A percentile compares a stretch with the other conserved stretches of the same genome.
Evolutionary conservation across 1,140 invertebrate genomes (phyloP).

Genomic region (Drosophila carrolli): DNA sequence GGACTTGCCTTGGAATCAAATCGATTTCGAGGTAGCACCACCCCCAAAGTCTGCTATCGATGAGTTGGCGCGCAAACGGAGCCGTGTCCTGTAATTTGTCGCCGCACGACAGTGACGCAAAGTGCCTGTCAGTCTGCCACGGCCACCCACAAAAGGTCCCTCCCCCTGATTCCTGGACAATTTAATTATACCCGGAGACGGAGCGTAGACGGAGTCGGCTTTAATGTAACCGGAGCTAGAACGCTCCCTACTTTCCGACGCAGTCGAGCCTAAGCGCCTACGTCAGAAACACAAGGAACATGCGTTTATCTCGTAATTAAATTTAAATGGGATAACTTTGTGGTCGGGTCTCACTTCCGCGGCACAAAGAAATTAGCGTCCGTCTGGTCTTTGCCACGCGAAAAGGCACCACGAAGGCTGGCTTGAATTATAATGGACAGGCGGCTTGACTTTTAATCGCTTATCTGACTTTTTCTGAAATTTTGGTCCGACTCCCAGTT

Average conservation of each 20-base stretch:
- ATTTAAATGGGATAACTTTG: constrained; percentile 62
- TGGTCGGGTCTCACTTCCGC: constrained; percentile 28
- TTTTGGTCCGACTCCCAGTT: background rate
- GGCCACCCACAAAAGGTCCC: constrained; percentile 3
- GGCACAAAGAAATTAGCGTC: constrained; percentile 47
- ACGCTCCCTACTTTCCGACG: constrained; percentile 26
- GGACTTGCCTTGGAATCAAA: constrained; percentile 63
- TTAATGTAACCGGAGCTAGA: constrained; percentile 38
- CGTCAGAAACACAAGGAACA: constrained; percentile 49
- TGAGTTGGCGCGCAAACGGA: constrained; percentile 51
- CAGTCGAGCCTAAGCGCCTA: constrained; percentile 39
- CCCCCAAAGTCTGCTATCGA: constrained; percentile 29
- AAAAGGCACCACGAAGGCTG: constrained; percentile 33
- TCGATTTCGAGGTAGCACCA: constrained; percentile 59
- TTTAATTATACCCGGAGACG: constrained; percentile 50
- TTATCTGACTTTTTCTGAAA: background rate
- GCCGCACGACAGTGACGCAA: constrained; percentile 50
- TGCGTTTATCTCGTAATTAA: constrained; percentile 64
- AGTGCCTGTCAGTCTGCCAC: constrained; percentile 32
- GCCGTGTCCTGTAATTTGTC: constrained; percentile 72
- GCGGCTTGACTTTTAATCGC: constrained; percentile 17
- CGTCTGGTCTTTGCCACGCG: constrained; percentile 26
- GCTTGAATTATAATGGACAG: constrained; percentile 30
- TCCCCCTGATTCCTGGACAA: constrained; percentile 37
- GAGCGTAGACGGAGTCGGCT: constrained; percentile 19